Evolutionary conservation across 2,797 vertebrate species (phyloP).

Genomic region (Tangara arthus): DNA sequence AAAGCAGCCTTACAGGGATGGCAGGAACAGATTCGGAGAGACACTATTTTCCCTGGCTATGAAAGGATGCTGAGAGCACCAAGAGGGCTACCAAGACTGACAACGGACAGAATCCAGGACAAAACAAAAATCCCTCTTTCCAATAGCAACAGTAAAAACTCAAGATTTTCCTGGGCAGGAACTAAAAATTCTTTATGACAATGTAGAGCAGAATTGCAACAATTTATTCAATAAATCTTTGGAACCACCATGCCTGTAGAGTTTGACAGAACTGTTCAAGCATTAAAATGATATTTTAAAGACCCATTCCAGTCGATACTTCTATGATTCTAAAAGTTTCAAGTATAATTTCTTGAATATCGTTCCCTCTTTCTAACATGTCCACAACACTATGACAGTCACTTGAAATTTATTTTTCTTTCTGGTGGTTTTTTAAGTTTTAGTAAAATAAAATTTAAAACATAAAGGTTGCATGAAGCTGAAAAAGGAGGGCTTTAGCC

Average conservation of each 20-base stretch:
- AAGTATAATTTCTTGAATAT: not conserved
- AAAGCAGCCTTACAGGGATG: fast-evolving
- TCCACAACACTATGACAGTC: not conserved
- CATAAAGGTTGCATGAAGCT: not conserved
- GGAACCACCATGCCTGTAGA: not conserved
- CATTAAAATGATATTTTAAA: not conserved
- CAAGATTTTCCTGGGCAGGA: not conserved
- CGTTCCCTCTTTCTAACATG: not conserved
- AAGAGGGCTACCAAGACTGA: not conserved
- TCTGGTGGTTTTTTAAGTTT: not conserved
- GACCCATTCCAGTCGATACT: not conserved
- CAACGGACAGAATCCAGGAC: not conserved
- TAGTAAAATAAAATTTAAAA: not conserved
- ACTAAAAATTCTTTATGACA: not conserved
- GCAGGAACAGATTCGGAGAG: not conserved
- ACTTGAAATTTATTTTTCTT: not conserved
- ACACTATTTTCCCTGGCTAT: not conserved
- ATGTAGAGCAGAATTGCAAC: not conserved
- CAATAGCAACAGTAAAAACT: not conserved
- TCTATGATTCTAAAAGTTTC: not conserved
- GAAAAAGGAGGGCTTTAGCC: not conserved
- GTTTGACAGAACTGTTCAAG: not conserved
- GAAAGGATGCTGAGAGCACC: not conserved
- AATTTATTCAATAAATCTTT: not conserved
- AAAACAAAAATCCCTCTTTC: not conserved